Percentiles rank a stretch among this genome's conserved stretches.
Conservation (phyloP, 2,797 vertebrate species). For the Rallus crepitans region DNA sequence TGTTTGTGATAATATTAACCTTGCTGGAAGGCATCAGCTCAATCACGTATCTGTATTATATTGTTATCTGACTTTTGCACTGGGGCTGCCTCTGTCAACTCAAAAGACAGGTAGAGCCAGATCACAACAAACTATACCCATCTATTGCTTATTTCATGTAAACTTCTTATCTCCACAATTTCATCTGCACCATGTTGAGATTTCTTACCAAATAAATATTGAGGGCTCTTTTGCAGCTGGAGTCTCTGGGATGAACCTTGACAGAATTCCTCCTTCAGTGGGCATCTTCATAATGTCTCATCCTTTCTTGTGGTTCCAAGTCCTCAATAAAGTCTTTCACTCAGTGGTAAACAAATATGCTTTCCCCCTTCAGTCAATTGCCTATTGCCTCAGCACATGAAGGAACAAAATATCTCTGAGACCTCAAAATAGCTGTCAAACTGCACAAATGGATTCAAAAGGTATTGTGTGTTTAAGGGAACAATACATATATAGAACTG, state of each 20-base stretch:
- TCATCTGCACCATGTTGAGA: background rate
- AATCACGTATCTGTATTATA: background rate
- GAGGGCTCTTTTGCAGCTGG: background rate
- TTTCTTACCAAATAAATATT: background rate
- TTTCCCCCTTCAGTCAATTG: background rate
- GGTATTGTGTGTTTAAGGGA: background rate
- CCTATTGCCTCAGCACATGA: background rate
- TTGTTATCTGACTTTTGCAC: background rate
- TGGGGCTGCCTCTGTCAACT: background rate
- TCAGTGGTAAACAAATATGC: background rate
- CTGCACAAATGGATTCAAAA: background rate
- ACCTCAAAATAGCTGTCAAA: background rate
- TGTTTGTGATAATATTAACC: background rate
- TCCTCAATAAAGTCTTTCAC: background rate
- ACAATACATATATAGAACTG: background rate
- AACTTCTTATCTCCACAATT: background rate
- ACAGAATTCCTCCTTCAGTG: background rate
- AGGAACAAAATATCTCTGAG: background rate
- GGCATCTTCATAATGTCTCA: background rate
- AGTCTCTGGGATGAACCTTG: background rate
- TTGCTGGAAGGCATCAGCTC: background rate
- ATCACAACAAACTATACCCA: background rate
- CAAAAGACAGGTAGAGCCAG: background rate
- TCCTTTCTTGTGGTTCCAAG: background rate
- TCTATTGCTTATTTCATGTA: background rate